Percentiles rank a stretch among this genome's conserved stretches.
phyloP scores from a whole-genome alignment of 1,140 invertebrate genomes.

The Babylonia areolata region DNA sequence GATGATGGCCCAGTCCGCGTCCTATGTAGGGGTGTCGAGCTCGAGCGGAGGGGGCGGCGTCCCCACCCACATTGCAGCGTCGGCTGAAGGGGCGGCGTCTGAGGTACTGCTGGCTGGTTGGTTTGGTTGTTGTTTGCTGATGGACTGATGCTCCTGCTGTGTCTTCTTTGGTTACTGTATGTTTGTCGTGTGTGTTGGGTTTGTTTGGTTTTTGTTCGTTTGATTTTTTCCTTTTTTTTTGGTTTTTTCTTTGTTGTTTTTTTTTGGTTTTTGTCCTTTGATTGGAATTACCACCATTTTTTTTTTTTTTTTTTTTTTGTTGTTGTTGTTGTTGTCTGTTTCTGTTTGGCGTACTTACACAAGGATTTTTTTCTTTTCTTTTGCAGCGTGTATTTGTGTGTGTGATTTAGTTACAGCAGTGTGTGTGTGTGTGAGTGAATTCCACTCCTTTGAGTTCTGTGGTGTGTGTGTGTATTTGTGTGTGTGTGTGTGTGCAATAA shows the following conservation, averaged over 20 bases:
- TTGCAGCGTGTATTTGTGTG: too few species aligned
- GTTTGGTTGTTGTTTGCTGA: background rate
- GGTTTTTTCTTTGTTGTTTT: background rate
- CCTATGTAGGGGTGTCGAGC: slow-evolving; percentile 22
- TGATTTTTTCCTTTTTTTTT: slow-evolving; percentile 9
- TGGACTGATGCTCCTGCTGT: background rate
- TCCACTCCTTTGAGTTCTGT: too few species aligned
- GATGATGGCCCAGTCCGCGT: slow-evolving; percentile 28
- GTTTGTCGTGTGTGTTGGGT: background rate
- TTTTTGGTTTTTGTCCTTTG: background rate
- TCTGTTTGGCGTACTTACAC: too few species aligned
- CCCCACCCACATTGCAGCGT: background rate
- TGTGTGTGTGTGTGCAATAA: too few species aligned
- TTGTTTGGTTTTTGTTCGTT: background rate
- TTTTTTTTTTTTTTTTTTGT: background rate
- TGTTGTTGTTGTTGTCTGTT: background rate
- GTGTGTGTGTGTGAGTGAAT: too few species aligned
- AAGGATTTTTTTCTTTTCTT: too few species aligned
- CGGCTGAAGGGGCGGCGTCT: background rate
- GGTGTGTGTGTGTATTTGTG: too few species aligned
- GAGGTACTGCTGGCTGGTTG: slow-evolving; percentile 10
- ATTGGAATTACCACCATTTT: background rate
- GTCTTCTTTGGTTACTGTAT: background rate
- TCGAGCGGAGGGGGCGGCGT: background rate
- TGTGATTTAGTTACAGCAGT: too few species aligned